Evolutionary conservation across 2,888 invertebrate species (phyloP), one percentile per base, ranked within the genome.

Genomic region (Philopedon plagiatum): DNA sequence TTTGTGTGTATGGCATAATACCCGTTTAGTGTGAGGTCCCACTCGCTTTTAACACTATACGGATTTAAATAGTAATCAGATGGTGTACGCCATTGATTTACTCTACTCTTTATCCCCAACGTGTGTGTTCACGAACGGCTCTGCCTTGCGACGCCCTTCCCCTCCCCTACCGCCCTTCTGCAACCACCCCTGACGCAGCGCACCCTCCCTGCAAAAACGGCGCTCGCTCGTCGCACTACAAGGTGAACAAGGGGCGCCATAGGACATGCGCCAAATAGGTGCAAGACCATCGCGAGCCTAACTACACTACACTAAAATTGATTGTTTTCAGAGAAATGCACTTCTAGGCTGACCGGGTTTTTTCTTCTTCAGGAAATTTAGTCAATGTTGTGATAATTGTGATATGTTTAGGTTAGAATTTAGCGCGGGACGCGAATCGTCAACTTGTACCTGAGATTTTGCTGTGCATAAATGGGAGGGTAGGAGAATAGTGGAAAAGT

Each of bases 351-450:
- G 80, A 78, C 78, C 77, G 74, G 76, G 75, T 75, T 78, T 79
- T 78, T 78, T 72, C 66, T 58, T 65, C 66, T 72, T 77, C 67
- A 77, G 73, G 69, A 76, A 74, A 57, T 70, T 75, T 76, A 78
- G 78, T 81, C 80, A 79, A 80, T 81, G 81, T 81, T 81, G 82
- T 82, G 82, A 82, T 82, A 82, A 75, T 80, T 82, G 82, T 82
- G 82, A 82, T 82, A 82, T 78, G 81, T 80, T 77, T 81, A 82
- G 82, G 77, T 78, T 80, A 80, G 79, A 78, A 76, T 73, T 68
- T 74, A 73, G 76, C 77, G 77, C 77, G 75, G 73, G 66, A 73
- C 74, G 76, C 74, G 75, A 73, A 76, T 78, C 78, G 76, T 79
- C 77, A 73, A 73, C 71, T 75, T 73, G 81, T 81, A 81, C 80